Percentiles rank a stretch among this genome's conserved stretches.
Evolutionary conservation across 1,140 invertebrate genomes (phyloP).

Genomic region (Drosophila chauvacae): DNA sequence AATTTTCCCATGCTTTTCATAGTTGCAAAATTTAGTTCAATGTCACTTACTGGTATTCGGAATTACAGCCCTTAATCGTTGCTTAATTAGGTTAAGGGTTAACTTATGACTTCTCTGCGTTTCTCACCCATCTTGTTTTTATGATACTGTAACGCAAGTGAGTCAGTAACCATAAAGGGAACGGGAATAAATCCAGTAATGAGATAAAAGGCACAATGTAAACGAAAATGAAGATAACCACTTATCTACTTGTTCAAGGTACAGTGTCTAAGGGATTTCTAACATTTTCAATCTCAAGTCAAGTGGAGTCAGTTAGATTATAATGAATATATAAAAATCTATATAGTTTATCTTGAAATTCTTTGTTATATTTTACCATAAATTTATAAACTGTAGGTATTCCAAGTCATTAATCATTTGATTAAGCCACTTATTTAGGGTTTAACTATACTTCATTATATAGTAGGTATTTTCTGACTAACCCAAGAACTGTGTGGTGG

Average conservation of each 20-base stretch:
- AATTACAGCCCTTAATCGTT: background rate
- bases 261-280: conserved; percentile 1
- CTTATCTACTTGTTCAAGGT: background rate
- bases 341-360: no score
- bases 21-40: conserved; percentile 58
- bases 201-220: background rate
- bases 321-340: background rate
- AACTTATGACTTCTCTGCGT: conserved; percentile 1
- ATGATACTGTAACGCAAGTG: conserved; percentile 9
- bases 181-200: background rate
- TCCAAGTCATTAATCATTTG: background rate
- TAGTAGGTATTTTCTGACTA: background rate
- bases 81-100: conserved; percentile 20
- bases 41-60: conserved; percentile 36
- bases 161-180: background rate
- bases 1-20: conserved; percentile 19
- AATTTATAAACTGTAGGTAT: background rate
- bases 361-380: background rate
- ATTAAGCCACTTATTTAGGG: no score
- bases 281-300: background rate
- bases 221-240: conserved; percentile 9
- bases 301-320: background rate
- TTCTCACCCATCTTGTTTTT: background rate
- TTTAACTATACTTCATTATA: background rate
- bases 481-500: background rate